Evolutionary conservation across 2,797 vertebrate genomes (phyloP).

Genomic region (Parambassis ranga): DNA sequence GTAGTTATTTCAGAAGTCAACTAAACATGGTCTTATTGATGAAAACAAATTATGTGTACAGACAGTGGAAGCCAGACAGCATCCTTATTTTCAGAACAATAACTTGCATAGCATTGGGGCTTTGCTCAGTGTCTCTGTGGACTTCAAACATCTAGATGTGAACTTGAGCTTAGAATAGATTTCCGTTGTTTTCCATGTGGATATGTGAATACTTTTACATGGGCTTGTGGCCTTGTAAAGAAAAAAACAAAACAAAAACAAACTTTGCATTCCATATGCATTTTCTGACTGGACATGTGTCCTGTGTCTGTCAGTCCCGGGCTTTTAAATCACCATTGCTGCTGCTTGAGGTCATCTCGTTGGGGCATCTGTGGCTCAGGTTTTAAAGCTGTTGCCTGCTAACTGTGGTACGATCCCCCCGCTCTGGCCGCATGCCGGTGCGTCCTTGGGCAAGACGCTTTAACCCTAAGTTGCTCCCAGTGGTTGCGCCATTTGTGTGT

Average conservation of each 20-base stretch:
- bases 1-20: background rate
- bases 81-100: constrained; percentile 22
- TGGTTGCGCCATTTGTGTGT: too few relatives aligned
- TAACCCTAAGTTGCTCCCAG: too few relatives aligned
- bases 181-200: constrained; percentile 16
- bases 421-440: too few relatives aligned
- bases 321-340: constrained; percentile 9
- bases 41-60: background rate
- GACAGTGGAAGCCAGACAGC: background rate
- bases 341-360: constrained; percentile 17
- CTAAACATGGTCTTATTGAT: background rate
- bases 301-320: constrained; percentile 23
- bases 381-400: too few relatives aligned
- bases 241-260: too few relatives aligned
- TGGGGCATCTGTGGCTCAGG: too few relatives aligned
- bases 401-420: too few relatives aligned
- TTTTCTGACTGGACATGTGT: constrained; percentile 22
- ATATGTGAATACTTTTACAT: background rate
- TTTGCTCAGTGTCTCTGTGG: background rate
- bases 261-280: constrained; percentile 31
- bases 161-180: constrained; percentile 25
- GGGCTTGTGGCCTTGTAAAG: constrained; percentile 12
- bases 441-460: too few relatives aligned
- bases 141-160: background rate
- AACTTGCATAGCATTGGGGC: background rate